Evolutionary conservation across 2,113 vertebrate species (phyloP).

Genomic region (Cygnus atratus): DNA sequence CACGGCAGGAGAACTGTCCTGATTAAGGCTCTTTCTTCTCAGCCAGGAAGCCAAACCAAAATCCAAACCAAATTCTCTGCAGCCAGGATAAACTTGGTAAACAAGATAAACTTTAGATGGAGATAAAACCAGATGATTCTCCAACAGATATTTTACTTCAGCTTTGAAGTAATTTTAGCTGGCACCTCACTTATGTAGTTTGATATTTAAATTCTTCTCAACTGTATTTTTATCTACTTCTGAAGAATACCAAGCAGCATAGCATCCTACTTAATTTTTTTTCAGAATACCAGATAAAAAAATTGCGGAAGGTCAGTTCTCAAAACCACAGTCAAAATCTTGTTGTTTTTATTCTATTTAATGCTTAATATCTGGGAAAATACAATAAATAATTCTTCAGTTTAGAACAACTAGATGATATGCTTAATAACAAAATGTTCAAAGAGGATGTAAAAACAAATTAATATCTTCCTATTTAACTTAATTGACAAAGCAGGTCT

Average conservation of each 20-base stretch:
- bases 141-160: neutral
- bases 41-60: neutral
- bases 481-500: slow-evolving; percentile 24
- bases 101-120: neutral
- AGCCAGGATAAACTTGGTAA: neutral
- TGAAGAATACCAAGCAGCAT: neutral
- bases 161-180: neutral
- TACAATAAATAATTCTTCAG: slow-evolving; percentile 38
- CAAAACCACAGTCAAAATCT: slow-evolving; percentile 19
- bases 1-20: neutral
- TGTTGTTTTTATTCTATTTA: slow-evolving; percentile 57
- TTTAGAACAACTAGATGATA: slow-evolving; percentile 41
- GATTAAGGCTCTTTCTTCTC: neutral
- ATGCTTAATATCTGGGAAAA: slow-evolving; percentile 36
- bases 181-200: neutral
- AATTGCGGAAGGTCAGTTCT: neutral
- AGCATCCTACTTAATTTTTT: neutral
- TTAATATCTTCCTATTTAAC: slow-evolving; percentile 21
- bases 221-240: neutral
- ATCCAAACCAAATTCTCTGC: neutral
- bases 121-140: neutral
- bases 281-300: neutral
- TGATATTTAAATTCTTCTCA: neutral
- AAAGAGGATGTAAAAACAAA: slow-evolving; percentile 59
- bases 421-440: slow-evolving; percentile 50